These are phyloP conservation scores for Caranx ignobilis DNA, from an alignment of 2,113 vertebrate genomes.

Conservation along the genomic window DNA sequence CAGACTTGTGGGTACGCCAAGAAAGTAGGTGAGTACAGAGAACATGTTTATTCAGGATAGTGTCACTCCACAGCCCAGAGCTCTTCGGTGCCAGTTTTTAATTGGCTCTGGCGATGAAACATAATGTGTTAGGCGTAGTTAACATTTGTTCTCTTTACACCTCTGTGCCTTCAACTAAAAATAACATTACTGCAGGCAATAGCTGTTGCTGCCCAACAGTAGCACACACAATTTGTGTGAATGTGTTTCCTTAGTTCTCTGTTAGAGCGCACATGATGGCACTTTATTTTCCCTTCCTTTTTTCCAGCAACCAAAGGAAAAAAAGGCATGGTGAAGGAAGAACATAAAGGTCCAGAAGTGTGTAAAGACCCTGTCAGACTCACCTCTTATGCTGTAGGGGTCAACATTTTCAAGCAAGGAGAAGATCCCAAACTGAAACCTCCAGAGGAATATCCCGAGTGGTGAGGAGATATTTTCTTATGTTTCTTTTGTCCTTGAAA, in stretches of 20 bases:
- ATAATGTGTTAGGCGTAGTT: accelerated
- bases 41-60: not conserved
- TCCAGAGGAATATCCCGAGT: constrained; percentile 88
- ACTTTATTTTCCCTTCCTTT: not conserved
- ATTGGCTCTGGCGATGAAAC: not conserved
- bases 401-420: constrained; percentile 91
- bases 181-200: not conserved
- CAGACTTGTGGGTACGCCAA: constrained; percentile 80
- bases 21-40: constrained; percentile 80
- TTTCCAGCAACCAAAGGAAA: constrained; percentile 86
- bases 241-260: not conserved
- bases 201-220: not conserved
- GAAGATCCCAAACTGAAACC: constrained; percentile 89
- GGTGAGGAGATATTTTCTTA: constrained; percentile 81
- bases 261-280: not conserved
- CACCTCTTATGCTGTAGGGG: constrained; percentile 88
- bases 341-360: constrained; percentile 88
- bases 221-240: not conserved
- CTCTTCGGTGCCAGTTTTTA: not conserved
- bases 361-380: constrained; percentile 90
- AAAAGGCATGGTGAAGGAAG: constrained; percentile 82
- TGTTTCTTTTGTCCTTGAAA: not conserved
- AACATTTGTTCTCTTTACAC: not conserved
- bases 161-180: not conserved
- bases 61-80: not conserved